phyloP scores from a whole-genome alignment of 2,113 vertebrate genomes.

The Rhodinocichla rosea region DNA sequence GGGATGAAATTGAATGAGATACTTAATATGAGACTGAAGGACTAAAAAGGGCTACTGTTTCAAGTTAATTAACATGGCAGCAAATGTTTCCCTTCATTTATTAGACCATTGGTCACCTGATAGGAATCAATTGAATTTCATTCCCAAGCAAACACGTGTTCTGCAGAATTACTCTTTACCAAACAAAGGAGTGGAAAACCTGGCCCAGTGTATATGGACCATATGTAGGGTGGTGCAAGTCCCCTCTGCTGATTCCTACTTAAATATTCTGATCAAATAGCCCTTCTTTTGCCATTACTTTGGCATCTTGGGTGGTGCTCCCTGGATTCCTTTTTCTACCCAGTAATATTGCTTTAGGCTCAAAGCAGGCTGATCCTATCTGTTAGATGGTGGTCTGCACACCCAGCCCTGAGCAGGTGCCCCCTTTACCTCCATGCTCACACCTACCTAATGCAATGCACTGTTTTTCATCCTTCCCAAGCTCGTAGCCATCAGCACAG shows the following conservation, averaged over 20 bases:
- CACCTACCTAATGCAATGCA: slow-evolving; percentile 79
- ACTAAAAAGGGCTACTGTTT: background rate
- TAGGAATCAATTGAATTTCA: background rate
- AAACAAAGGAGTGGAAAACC: background rate
- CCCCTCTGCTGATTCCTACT: background rate
- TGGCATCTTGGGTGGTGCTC: background rate
- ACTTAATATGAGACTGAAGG: background rate
- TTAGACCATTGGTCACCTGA: background rate
- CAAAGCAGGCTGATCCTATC: background rate
- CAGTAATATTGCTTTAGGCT: background rate
- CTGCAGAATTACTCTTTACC: background rate
- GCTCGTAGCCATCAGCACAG: slow-evolving; percentile 79
- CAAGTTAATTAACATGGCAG: background rate
- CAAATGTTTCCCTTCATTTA: background rate
- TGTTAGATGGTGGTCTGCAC: background rate
- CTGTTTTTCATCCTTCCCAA: slow-evolving; percentile 74
- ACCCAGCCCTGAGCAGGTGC: background rate
- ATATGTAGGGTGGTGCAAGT: background rate
- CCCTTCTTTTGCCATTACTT: background rate
- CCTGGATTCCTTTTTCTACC: background rate
- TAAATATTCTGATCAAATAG: background rate
- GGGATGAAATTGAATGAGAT: background rate
- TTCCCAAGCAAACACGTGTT: background rate
- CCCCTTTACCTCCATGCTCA: background rate
- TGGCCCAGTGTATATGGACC: background rate